These are phyloP conservation scores for Brachymystax lenok DNA, from an alignment of 2,797 vertebrate genomes.

Conservation along the genomic window DNA sequence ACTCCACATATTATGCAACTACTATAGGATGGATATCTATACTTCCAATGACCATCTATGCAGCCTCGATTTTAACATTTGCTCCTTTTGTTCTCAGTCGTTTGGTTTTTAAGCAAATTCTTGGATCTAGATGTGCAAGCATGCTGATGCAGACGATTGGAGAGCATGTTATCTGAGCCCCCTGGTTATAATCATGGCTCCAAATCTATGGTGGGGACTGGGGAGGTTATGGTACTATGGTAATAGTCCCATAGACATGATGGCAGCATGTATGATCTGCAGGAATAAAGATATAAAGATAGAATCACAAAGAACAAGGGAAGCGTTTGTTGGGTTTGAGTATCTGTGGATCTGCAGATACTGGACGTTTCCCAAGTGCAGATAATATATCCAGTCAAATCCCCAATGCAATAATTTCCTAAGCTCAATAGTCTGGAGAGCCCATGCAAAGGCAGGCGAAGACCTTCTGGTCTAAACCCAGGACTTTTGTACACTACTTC, in stretches of 20 bases:
- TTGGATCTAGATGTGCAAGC: not conserved
- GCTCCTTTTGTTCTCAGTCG: not conserved
- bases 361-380: slow-evolving; percentile 6
- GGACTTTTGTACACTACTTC: not conserved
- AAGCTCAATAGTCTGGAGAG: not conserved
- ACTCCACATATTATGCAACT: not conserved
- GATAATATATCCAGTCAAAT: not conserved
- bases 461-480: not conserved
- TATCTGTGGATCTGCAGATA: slow-evolving; percentile 8
- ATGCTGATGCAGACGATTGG: not conserved
- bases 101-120: not conserved
- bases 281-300: not conserved
- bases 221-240: not conserved
- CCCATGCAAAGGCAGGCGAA: no score
- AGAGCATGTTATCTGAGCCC: slow-evolving; percentile 1
- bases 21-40: not conserved
- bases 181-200: not conserved
- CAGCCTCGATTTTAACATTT: not conserved
- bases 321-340: slow-evolving; percentile 6
- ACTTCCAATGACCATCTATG: not conserved
- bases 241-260: not conserved
- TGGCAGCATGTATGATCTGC: slow-evolving; percentile 5
- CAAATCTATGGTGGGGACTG: not conserved
- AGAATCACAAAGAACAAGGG: slow-evolving; percentile 11
- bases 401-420: slow-evolving; percentile 7